A percentile compares a stretch with the other conserved stretches of the same genome.
phyloP scores from a whole-genome alignment of 2,797 vertebrate genomes.

The Prunella strophiata region DNA sequence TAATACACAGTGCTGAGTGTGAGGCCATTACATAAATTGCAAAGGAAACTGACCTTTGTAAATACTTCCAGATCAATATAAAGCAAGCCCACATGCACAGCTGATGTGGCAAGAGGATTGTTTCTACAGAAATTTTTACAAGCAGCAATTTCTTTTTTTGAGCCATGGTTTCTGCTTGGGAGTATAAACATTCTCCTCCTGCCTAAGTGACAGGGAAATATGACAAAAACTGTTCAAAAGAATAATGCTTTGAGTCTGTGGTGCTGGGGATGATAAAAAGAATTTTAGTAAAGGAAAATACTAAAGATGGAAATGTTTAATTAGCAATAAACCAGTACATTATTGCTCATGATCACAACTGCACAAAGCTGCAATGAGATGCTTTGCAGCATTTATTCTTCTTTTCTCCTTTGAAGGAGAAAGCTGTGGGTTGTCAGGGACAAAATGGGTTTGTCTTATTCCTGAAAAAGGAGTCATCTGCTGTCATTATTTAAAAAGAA shows the following conservation, averaged over 20 bases:
- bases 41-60: background rate
- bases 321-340: background rate
- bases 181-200: background rate
- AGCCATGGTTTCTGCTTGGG: background rate
- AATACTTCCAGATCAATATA: constrained; percentile 27
- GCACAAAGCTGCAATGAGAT: background rate
- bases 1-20: background rate
- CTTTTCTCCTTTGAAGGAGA: background rate
- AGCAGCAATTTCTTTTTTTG: constrained; percentile 21
- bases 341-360: background rate
- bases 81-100: background rate
- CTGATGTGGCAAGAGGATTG: background rate
- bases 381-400: background rate
- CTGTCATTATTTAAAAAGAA: background rate
- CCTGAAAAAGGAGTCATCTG: background rate
- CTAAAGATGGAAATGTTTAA: background rate
- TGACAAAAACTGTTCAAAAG: background rate
- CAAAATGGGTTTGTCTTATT: background rate
- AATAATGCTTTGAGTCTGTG: background rate
- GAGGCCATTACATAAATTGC: background rate
- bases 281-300: background rate
- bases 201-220: background rate
- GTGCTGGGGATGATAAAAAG: background rate
- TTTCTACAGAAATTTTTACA: constrained; percentile 22
- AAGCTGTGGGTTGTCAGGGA: background rate